Base-by-base conservation (phyloP, 2,888 invertebrate species). In the Cataglyphis cursor region DNA sequence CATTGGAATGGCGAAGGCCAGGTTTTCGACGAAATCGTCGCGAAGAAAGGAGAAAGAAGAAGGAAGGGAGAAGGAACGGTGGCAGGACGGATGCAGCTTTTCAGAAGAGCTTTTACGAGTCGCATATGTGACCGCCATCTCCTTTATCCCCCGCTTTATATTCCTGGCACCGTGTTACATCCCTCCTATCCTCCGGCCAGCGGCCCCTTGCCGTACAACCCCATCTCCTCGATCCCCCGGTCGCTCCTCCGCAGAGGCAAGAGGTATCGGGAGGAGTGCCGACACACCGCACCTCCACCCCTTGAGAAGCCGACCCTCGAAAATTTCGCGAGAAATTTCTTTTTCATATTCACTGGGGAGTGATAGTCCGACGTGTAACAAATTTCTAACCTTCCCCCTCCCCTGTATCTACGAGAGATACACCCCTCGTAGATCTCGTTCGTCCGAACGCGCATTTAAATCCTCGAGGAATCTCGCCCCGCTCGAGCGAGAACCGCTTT, bases 321-420 rank as follows among this genome's bases (percentile, higher is more conserved):
- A 80, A 83, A 68, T 61, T 73, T 76, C 85, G 89, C 87, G 85
- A 85, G 89, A 88, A 92, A 93, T 94, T 93, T 92, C 91, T 93
- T 93, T 91, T 93, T 93, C 91, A 93, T 93, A 94, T 93, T 92
- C 94, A 92, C 94, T 91, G 89, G 94, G 94, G 94, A 94, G 93
- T 91, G 93, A 94, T 94, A 93, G 92, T 89, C 92, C 90, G 91
- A 92, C 92, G 91, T 44, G 6, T 92, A 93, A 94, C 94, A 94
- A 94, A 94, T 94, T 94, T 92, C 91, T 81, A 92, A 83, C 84
- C 89, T 76, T 73, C 61, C 35, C 18, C 28, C 72, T 38, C 48
- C 61, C 76, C 10, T 28, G 28, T 28, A 54, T 54, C 70, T 68
- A 70, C 44, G 66, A 72, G 44, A 48, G 21, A 72, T 72, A 70